Percentiles rank a stretch among this genome's conserved stretches.
These are phyloP conservation scores for Psittacula cyanocephala DNA, from an alignment of 2,113 vertebrate species.

Conservation along the genomic window DNA sequence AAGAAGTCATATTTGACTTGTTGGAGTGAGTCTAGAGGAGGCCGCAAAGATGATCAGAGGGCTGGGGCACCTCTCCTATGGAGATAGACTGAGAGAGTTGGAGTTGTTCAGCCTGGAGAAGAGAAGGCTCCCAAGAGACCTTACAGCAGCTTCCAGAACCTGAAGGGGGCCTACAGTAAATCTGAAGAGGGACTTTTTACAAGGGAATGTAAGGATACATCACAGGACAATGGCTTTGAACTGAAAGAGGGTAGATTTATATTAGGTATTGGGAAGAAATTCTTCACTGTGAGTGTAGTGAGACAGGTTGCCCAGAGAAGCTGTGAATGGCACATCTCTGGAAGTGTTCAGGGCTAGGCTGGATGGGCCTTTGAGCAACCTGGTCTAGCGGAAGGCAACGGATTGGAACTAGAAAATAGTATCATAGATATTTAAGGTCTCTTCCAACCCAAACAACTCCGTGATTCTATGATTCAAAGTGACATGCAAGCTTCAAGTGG, in stretches of 20 bases:
- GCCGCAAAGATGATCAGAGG: neutral
- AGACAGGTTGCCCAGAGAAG: neutral
- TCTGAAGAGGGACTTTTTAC: neutral
- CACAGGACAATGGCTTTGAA: neutral
- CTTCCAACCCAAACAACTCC: neutral
- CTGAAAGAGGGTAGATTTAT: neutral
- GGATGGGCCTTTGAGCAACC: neutral
- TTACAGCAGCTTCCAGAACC: neutral
- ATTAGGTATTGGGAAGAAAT: neutral
- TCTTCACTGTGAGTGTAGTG: neutral
- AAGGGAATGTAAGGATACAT: neutral
- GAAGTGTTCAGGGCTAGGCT: neutral
- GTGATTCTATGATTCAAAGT: neutral
- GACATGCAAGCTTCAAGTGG: neutral
- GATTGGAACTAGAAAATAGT: neutral
- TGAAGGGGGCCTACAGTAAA: neutral
- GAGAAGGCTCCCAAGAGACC: neutral
- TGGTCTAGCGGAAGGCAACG: neutral
- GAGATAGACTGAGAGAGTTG: neutral
- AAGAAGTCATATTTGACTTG: neutral
- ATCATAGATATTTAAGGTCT: neutral
- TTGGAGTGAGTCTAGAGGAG: neutral
- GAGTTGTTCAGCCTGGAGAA: neutral
- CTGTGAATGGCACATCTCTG: neutral
- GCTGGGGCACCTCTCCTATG: neutral